Percentiles rank a stretch among this genome's conserved stretches.
Conservation (phyloP, 1,140 invertebrate species). For the Drosophila parvula region DNA sequence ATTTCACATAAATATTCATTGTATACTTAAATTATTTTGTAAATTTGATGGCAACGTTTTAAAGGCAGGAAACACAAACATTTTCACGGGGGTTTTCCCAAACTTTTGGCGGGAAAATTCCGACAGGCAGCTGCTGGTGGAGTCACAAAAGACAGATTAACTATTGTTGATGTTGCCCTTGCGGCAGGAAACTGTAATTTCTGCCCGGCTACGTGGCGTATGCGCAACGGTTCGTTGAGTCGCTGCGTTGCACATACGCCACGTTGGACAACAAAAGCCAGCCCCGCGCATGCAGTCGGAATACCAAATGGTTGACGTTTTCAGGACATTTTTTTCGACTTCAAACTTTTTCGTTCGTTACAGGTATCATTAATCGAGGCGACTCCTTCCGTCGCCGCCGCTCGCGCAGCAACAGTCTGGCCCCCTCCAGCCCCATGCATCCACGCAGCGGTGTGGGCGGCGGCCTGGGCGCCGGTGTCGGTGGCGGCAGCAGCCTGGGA, state of each 20-base stretch:
- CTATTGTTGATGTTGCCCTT: slow-evolving; percentile 58
- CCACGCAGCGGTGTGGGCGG: slow-evolving; percentile 72
- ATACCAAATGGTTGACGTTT: slow-evolving; percentile 26
- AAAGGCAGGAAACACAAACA: slow-evolving; percentile 9
- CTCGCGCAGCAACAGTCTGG: slow-evolving; percentile 91
- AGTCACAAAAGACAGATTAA: slow-evolving; percentile 71
- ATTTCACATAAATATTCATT: slow-evolving; percentile 22
- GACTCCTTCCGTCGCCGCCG: slow-evolving; percentile 93
- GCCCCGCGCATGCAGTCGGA: slow-evolving; percentile 25
- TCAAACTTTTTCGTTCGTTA: slow-evolving; percentile 24
- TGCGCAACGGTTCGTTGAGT: slow-evolving; percentile 38
- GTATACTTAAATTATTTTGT: slow-evolving; percentile 11
- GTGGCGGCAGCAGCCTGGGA: slow-evolving; percentile 80
- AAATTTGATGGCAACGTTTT: slow-evolving; percentile 18
- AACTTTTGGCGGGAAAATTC: slow-evolving; percentile 11
- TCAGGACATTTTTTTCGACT: slow-evolving; percentile 10
- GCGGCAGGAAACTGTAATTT: slow-evolving; percentile 64
- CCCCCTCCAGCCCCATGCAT: slow-evolving; percentile 85
- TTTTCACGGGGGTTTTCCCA: slow-evolving; percentile 4
- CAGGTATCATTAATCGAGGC: slow-evolving; percentile 94
- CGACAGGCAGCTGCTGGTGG: slow-evolving; percentile 12
- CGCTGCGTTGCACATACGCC: slow-evolving; percentile 54
- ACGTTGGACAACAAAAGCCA: slow-evolving; percentile 34
- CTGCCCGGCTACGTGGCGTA: slow-evolving; percentile 42
- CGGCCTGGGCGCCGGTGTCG: slow-evolving; percentile 66